A percentile compares a stretch with the other conserved stretches of the same genome.
Evolutionary conservation across 92 coral and sea anemone species (phyloP).

Genomic region (Porites cylindrica): DNA sequence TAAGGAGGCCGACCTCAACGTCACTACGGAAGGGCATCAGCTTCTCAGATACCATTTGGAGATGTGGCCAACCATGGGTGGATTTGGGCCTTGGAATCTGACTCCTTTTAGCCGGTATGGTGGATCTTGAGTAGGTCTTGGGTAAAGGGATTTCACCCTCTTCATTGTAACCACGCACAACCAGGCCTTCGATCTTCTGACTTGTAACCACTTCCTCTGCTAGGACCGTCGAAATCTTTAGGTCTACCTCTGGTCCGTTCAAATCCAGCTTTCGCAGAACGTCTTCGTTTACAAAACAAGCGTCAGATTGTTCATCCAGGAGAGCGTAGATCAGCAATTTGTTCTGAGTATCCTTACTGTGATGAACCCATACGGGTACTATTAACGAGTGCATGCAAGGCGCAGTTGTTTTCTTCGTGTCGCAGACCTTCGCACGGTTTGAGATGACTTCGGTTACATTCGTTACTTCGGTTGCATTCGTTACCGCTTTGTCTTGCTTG

Average conservation of each 20-base stretch:
- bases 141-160: constrained; percentile 29
- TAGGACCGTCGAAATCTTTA: constrained; percentile 46
- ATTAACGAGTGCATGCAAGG: constrained; percentile 24
- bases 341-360: constrained; percentile 24
- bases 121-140: constrained; percentile 32
- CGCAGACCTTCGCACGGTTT: neutral
- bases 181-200: constrained; percentile 40
- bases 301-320: constrained; percentile 68
- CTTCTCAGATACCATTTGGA: constrained; percentile 25
- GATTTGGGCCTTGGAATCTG: constrained; percentile 51
- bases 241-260: constrained; percentile 60
- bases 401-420: neutral
- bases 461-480: neutral
- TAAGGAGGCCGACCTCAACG: constrained; percentile 56
- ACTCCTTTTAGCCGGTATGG: constrained; percentile 42
- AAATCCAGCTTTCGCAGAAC: constrained; percentile 32
- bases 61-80: constrained; percentile 42
- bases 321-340: constrained; percentile 47
- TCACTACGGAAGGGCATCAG: constrained; percentile 1
- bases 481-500: neutral
- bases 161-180: constrained; percentile 39
- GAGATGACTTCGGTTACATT: neutral
- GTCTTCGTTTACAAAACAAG: constrained; percentile 53
- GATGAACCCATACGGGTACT: constrained; percentile 65
- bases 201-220: constrained; percentile 32